These are phyloP conservation scores for Falco rusticolus DNA, from an alignment of 2,797 vertebrate genomes.

Conservation along the genomic window DNA sequence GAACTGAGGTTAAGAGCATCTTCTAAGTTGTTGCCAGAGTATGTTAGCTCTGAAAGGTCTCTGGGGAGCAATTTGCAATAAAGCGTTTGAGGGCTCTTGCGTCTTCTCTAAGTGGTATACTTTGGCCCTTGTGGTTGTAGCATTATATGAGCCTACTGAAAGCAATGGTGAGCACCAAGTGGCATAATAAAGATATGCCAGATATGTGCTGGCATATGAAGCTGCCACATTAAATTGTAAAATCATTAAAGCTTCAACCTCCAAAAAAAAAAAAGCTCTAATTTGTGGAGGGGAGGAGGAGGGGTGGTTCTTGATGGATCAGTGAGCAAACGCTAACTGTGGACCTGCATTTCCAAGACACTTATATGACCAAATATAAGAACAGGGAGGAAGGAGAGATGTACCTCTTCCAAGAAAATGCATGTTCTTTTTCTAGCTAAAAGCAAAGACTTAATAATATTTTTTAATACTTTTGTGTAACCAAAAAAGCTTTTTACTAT, in stretches of 20 bases:
- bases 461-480: neutral
- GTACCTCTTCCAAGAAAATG: neutral
- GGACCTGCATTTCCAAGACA: neutral
- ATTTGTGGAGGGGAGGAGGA: neutral
- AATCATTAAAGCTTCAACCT: neutral
- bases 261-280: neutral
- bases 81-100: neutral
- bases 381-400: neutral
- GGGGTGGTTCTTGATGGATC: neutral
- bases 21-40: neutral
- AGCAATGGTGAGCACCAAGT: neutral
- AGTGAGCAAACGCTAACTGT: neutral
- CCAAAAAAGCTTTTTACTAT: neutral
- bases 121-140: neutral
- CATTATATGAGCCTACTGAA: neutral
- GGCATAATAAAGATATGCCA: neutral
- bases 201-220: neutral
- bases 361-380: neutral
- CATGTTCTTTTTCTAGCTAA: neutral
- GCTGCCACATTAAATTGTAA: neutral
- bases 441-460: neutral
- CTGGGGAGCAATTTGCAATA: neutral
- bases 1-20: neutral
- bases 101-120: neutral
- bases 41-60: neutral